Evolutionary conservation across 2,797 vertebrate species (phyloP), one percentile per base, ranked within the genome.

Genomic region (Lophius americanus): DNA sequence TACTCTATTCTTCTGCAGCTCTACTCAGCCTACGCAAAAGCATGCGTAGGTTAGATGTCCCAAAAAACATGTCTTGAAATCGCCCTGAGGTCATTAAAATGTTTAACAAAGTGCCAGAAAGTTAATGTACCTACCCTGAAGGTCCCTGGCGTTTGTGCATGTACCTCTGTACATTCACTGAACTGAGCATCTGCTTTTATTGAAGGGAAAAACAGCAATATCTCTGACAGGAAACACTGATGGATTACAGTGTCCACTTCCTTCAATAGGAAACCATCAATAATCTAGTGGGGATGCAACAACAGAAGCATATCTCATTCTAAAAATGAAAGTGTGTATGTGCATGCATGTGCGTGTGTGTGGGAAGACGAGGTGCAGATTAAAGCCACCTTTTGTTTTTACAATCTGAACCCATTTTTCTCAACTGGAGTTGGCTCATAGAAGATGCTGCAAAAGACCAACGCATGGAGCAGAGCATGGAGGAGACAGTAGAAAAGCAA

Each of bases 181-280:
- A 85, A 72, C 66, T 77, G 61, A 85, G 68, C 84, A 83, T 84
- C 62, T 70, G 79, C 37, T 88, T 87, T 87, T 86, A 89, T 88
- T 86, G 66, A 63, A 68, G 68, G 71, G 56, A 75, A 75, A 56
- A 60, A 82, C n/a, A 42, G 47, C 7, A 8, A 23, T 49, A 23
- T 44, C 3, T 44, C 11, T 32, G 37, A 33, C 87, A 88, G 91
- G 92, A 94, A 94, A 83, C 86, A 79, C 73, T 82, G 76, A 88
- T 60, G 81, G 85, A 89, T 90, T 83, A 70, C 74, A 73, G 70
- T 57, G 71, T 82, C 53, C 14, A 64, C 82, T 90, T 92, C 90
- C 91, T 79, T 82, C 74, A 84, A 78, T 81, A 87, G 91, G 91
- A 93, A 93, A 76, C 79, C 84, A 90, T 91, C 60, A 85, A 91